These are phyloP conservation scores for Drosophila lacertosa DNA, from an alignment of 1,140 invertebrate species.

Conservation along the genomic window DNA sequence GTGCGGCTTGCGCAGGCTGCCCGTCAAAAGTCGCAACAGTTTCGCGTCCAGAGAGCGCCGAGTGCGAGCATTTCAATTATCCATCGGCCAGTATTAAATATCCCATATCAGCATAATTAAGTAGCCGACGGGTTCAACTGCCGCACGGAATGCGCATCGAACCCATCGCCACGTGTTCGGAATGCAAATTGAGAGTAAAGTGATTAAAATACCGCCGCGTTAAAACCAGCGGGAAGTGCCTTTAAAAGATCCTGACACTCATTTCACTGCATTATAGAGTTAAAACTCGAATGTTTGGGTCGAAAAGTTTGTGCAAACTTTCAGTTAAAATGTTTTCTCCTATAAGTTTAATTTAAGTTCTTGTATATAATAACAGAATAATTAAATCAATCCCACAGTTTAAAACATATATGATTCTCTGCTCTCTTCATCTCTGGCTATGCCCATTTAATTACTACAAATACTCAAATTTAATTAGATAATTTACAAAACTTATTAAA, in stretches of 20 bases:
- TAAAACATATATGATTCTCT: neutral
- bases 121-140: conserved; percentile 9
- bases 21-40: neutral
- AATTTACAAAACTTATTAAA: too few species aligned
- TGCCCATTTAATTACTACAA: too few species aligned
- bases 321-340: conserved; percentile 10
- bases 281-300: neutral
- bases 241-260: neutral
- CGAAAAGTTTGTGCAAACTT: neutral
- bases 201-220: conserved; percentile 1
- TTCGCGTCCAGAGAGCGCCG: neutral
- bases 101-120: conserved; percentile 24
- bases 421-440: neutral
- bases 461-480: too few species aligned
- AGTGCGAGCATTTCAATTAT: conserved; percentile 13
- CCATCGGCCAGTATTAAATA: conserved; percentile 11
- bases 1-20: neutral
- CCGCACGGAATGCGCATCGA: neutral
- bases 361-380: too few species aligned
- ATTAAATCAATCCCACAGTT: too few species aligned
- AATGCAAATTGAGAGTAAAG: conserved; percentile 22
- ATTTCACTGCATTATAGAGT: neutral
- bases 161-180: neutral
- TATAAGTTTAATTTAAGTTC: too few species aligned
- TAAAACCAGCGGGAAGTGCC: neutral